Evolutionary conservation across 1,140 invertebrate genomes (phyloP).

Genomic region (Neodiprion lecontei): DNA sequence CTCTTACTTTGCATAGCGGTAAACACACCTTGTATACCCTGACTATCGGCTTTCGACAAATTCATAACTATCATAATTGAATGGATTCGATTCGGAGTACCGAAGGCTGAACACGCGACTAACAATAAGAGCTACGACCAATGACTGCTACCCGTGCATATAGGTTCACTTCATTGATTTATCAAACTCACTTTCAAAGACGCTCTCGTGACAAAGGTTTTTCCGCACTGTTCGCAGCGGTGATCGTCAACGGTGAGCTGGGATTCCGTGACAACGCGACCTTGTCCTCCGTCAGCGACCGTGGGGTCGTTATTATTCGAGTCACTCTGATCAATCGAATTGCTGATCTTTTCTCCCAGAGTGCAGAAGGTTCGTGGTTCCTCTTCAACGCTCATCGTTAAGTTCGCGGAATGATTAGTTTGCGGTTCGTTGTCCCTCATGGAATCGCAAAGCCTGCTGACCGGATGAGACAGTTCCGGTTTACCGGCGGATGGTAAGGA

Average conservation of each 20-base stretch:
- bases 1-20: no score
- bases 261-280: slow-evolving; percentile 16
- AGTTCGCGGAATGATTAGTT: not conserved
- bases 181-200: slow-evolving; percentile 55
- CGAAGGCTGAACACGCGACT: no score
- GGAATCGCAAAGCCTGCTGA: slow-evolving; percentile 46
- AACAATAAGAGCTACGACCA: no score
- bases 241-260: slow-evolving; percentile 36
- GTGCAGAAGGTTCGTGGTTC: not conserved
- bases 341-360: not conserved
- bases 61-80: no score
- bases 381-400: not conserved
- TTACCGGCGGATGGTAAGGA: not conserved
- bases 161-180: not conserved
- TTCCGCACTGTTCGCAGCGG: slow-evolving; percentile 57
- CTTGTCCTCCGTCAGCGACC: slow-evolving; percentile 17
- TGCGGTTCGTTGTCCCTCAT: slow-evolving; percentile 13
- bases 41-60: no score
- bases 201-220: slow-evolving; percentile 58
- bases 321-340: slow-evolving; percentile 31
- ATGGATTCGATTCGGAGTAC: no score
- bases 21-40: no score
- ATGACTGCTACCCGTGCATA: no score
- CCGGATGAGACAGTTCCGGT: slow-evolving; percentile 42
- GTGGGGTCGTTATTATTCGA: slow-evolving; percentile 42